Base-by-base conservation (phyloP, 2,888 invertebrate genomes). In the Temnothorax ravouxi region DNA sequence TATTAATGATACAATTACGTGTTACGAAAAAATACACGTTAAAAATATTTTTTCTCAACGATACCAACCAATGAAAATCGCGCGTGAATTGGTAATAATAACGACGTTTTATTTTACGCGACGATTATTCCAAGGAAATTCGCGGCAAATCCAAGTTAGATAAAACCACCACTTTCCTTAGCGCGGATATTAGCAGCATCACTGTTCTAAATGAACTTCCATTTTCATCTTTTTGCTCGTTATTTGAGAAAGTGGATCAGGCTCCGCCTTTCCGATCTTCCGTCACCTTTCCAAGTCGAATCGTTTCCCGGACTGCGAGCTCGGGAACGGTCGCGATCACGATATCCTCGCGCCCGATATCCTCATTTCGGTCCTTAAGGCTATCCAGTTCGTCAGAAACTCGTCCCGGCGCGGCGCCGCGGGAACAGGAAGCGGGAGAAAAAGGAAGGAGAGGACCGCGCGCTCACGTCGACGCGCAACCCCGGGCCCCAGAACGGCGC, bases 361-460 rank as follows among this genome's bases (percentile, higher is more conserved):
- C 82, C 88, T 87, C 87, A 62, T 87, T 84, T 86, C 82, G 82
- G 44, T 54, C 59, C 66, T 85, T 83, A 80, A 89, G 66, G 69
- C 85, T 71, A 88, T 84, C 85, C 81, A 67, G 71, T 66, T 52
- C 41, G 82, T 52, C 77, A 54, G 76, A 41, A 41, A 34, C 75
- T n/a, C 52, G 83, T 75, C 67, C 72, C 80, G 56, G 25, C 13
- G 21, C 80, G 56, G 25, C 13, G 21, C 41, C 54, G 52, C 67
- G 69, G 54, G 18, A 59, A 67, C 34, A 50, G 82, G 79, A 83
- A 52, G 79, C 25, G 59, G 25, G n/a, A 41, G 38, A 66, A 76
- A 54, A 66, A 75, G 71, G 76, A 83, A 64, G 56, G 71, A 86
- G 72, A 86, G 5, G 54, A 29, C 54, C 52, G 41, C 52, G 84